Base-by-base conservation (phyloP, 2,797 vertebrate genomes). In the Emydoidea blandingii region DNA sequence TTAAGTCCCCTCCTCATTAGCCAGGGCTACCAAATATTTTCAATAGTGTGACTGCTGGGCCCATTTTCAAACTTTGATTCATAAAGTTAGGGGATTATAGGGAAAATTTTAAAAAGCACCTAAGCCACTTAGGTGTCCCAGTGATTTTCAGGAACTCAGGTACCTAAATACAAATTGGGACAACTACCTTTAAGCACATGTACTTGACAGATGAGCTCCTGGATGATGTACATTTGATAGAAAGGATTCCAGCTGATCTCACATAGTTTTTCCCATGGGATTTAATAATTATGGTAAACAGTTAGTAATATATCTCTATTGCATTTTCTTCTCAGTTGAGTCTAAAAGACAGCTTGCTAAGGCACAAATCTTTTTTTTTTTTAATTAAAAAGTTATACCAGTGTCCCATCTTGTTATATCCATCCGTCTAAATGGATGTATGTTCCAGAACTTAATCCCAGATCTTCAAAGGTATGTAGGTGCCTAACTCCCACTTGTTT, bases 241-340 rank as follows among this genome's bases (percentile, higher is more conserved):
- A n/a, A 88, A 65, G 4, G 3, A 79, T 83, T 92, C 52, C 0
- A 1, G 12, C 3, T 82, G 4, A 78, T 90, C 10, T 57, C 19
- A 80, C 0, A 1, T 19, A 8, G 8, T 9, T 84, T 88, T 68
- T 94, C 81, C 90, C 18, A 79, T 6, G 78, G 3, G 27, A 4
- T 93, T 89, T 85, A 65, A 62, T 91, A 89, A 92, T 83, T 83
- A 79, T 4, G 7, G 79, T 6, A 90, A 88, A 50, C 15, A 88
- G 5, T 3, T 84, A 12, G 72, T 37, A 86, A 93, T 88, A 53
- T 6, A 56, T 0, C 1, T 1, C 0, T 44, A 81, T 86, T 68
- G 52, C 23, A 9, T 84, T 5, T 16, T 54, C 12, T 62, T 62
- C 68, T 41, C 23, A 37, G 2, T 88, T 6, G 11, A 84, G 1